Conservation (phyloP, 2,797 vertebrate genomes). For the Anguilla obscura region DNA sequence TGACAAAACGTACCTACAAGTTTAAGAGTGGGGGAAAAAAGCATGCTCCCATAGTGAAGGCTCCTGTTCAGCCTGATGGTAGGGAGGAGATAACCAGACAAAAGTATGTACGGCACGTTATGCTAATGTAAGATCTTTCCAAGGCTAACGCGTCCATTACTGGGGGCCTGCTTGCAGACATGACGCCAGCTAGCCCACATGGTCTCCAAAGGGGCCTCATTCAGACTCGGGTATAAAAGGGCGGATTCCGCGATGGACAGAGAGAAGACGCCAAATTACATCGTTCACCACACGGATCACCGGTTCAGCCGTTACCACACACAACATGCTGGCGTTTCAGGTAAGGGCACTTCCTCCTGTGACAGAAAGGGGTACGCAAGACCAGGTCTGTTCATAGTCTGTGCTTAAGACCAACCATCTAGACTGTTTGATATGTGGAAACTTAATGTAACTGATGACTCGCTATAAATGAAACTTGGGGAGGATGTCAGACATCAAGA, state of each 20-base stretch:
- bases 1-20: neutral
- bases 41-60: neutral
- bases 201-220: neutral
- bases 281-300: neutral
- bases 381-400: neutral
- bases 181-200: conserved; percentile 11
- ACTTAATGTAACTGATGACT: neutral
- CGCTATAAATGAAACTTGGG: neutral
- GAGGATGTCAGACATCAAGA: neutral
- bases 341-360: conserved; percentile 48
- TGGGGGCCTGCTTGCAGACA: neutral
- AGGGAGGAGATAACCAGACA: neutral
- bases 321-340: conserved; percentile 50
- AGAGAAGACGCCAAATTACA: neutral
- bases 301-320: neutral
- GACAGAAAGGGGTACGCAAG: neutral
- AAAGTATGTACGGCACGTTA: conserved; percentile 5
- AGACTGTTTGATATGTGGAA: neutral
- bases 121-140: conserved; percentile 26
- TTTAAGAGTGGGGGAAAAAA: neutral
- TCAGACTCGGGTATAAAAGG: conserved; percentile 35
- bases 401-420: neutral
- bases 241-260: neutral
- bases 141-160: conserved; percentile 25
- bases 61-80: neutral